Base-by-base conservation (phyloP, 1,140 invertebrate genomes). In the Achroia grisella region DNA sequence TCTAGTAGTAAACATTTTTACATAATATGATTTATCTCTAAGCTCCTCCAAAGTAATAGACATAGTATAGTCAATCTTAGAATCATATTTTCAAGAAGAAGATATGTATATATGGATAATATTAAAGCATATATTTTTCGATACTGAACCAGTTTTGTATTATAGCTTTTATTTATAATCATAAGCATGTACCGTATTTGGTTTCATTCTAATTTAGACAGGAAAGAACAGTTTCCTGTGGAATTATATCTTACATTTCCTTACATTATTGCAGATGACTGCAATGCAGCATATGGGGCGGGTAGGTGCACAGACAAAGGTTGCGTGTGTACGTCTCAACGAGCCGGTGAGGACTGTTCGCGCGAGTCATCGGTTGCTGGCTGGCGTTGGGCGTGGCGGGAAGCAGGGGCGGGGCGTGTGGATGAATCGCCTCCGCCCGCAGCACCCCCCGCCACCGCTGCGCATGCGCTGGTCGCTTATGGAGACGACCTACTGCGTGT, bases 301-400 rank as follows among this genome's bases (percentile, higher is more conserved):
- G 79, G 79, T 1, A 48, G 47, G 0, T 83, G 79, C 37, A 79
- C 69, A 2, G 6, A 50, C 0, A 6, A 42, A 1, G 79, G 79
- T 0, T 83, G 79, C 49, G 55, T 47, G 10, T 83, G 79, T 30
- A 48, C 48, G 2, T 14, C 61, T 1, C 47, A 62, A 0, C 55
- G 62, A 5, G 29, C 56, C n/a, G 71, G 74, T 0, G 31, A 28
- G 1, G 53, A 58, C 28, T 80, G 76, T 44, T 42, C 39, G 11
- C 49, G 64, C 4, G 69, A 68, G 30, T 41, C 54, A 9, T 39
- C 52, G 9, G 30, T 30, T 1, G 63, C 67, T 1, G 65, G 62
- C 3, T 80, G 72, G 69, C 39, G 36, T 12, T 74, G 76, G 72
- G 60, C 47, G 27, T 81, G 76, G 76, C 47, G 55, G 9, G 74